Base-by-base conservation (phyloP, 2,888 invertebrate genomes). In the Ceramica pisi region DNA sequence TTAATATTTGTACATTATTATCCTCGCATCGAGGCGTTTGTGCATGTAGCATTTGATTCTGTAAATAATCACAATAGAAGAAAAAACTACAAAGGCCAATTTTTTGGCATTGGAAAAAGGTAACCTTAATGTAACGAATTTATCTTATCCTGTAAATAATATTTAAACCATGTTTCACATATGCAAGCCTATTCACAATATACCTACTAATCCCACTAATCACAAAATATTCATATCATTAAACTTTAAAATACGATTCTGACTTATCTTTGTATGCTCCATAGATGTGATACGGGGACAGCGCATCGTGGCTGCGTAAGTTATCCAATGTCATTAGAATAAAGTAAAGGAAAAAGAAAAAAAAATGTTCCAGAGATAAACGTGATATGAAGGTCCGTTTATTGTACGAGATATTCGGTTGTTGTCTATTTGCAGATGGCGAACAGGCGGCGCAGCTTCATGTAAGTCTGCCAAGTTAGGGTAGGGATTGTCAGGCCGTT, bases 351-450 rank as follows among this genome's bases (percentile, higher is more conserved):
- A 71, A 80, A 83, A 82, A 75, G 46, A 79, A 81, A 75, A 80
- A 81, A 83, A 72, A 70, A 67, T 55, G 69, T 64, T 73, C 67
- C 71, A 82, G 78, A 63, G 23, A 50, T 71, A 63, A 73, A 74
- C 67, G 67, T 74, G 75, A 74, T 56, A 60, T 67, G 57, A 73
- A 82, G 83, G 83, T 82, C 80, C 79, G 51, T 51, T 23, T 72
- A 72, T 70, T 80, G 80, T 78, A 80, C 77, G 73, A 82, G 77
- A 77, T 80, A 65, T 83, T 83, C 46, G 77, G 82, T 84, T 82
- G 71, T 83, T 83, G 71, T 82, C 80, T 82, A 77, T 82, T 82
- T 80, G 53, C 82, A 82, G 84, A 81, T 82, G 84, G 84, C 67
- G 84, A 60, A 60, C 50, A 31, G 62, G 67, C 81, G 71, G 68